Evolutionary conservation across 2,888 invertebrate genomes (phyloP).

Genomic region (Ptilodon capucinus): DNA sequence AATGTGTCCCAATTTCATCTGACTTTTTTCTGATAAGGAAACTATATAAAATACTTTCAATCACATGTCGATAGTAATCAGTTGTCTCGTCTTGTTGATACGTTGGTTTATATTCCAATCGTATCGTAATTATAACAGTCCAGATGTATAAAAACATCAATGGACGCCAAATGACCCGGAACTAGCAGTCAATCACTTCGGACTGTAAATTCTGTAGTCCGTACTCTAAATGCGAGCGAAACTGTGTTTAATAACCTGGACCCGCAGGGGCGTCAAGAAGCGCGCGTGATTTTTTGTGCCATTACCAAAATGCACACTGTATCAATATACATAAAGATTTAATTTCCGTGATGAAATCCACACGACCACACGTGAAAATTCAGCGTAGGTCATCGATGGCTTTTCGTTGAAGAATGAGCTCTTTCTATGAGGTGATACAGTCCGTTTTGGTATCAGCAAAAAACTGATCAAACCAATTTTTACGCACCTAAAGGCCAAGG

Average conservation of each 20-base stretch:
- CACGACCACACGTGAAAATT: too few relatives aligned
- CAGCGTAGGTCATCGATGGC: too few relatives aligned
- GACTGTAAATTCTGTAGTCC: constrained; percentile 19
- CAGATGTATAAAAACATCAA: constrained; percentile 45
- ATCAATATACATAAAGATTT: too few relatives aligned
- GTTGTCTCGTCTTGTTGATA: constrained; percentile 8
- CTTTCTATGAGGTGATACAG: too few relatives aligned
- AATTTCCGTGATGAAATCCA: too few relatives aligned
- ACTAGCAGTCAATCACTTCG: constrained; percentile 49
- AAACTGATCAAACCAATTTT: too few relatives aligned
- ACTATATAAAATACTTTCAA: constrained; percentile 8
- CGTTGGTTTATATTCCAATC: not conserved
- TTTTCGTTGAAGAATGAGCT: too few relatives aligned
- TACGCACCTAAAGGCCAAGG: too few relatives aligned
- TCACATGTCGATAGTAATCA: constrained; percentile 12
- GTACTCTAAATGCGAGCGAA: constrained; percentile 18
- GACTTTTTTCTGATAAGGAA: constrained; percentile 4
- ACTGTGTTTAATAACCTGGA: not conserved
- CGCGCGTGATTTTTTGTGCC: too few relatives aligned
- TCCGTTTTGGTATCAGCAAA: too few relatives aligned
- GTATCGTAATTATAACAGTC: constrained; percentile 29
- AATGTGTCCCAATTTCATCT: constrained; percentile 12
- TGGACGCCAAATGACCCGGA: constrained; percentile 58
- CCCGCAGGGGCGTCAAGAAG: too few relatives aligned
- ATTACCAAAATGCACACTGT: too few relatives aligned